Evolutionary conservation across 2,113 vertebrate species (phyloP).

Genomic region (Peromyscus leucopus): DNA sequence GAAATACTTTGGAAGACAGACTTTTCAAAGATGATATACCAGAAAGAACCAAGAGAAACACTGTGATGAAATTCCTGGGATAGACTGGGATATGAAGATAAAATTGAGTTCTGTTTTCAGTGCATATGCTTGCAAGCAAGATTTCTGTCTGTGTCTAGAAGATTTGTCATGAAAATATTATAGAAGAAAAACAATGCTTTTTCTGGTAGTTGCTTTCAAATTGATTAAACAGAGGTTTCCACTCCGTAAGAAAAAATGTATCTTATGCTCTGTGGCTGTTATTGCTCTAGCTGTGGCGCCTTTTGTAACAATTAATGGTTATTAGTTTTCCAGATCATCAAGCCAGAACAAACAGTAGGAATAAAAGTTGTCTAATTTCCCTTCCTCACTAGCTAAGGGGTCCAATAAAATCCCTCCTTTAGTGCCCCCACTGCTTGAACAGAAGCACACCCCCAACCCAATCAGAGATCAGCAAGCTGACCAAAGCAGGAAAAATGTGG

Average conservation of each 20-base stretch:
- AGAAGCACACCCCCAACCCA: neutral
- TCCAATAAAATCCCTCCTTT: neutral
- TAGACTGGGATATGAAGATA: neutral
- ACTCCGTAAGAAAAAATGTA: conserved; percentile 18
- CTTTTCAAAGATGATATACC: neutral
- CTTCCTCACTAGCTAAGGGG: conserved; percentile 27
- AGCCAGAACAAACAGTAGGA: conserved; percentile 44
- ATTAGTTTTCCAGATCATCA: conserved; percentile 53
- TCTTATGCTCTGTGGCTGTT: conserved; percentile 37
- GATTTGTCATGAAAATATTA: neutral
- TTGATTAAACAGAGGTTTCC: conserved; percentile 51
- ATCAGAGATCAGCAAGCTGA: neutral
- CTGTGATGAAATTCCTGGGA: neutral
- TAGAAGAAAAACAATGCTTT: neutral
- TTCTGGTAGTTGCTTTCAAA: conserved; percentile 50
- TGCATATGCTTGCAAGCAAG: neutral
- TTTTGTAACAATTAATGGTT: conserved; percentile 66
- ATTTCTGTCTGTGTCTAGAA: neutral
- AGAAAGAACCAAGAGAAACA: neutral
- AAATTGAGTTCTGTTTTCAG: neutral
- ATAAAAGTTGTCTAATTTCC: conserved; percentile 57
- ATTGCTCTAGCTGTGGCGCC: conserved; percentile 7
- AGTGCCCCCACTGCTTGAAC: conserved; percentile 2
- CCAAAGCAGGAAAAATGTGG: neutral
- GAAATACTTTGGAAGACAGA: neutral